Percentiles rank a stretch among this genome's conserved stretches.
phyloP scores from a whole-genome alignment of 2,797 vertebrate species.

The Gorsachius magnificus region DNA sequence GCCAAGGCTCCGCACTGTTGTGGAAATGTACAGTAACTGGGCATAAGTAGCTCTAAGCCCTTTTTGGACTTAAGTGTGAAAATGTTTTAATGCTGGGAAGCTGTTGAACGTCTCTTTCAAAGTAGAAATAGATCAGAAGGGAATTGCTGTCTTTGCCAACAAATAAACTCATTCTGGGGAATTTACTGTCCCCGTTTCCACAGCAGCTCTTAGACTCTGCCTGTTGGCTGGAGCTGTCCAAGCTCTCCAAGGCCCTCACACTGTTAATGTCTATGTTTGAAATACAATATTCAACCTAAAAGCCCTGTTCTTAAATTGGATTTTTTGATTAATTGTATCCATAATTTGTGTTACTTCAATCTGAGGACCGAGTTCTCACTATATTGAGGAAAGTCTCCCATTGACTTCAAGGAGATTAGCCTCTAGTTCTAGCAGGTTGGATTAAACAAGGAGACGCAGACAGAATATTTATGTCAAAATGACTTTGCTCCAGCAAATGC shows the following conservation, averaged over 20 bases:
- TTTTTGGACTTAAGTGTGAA: constrained; percentile 13
- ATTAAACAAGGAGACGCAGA: background rate
- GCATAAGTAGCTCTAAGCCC: constrained; percentile 45
- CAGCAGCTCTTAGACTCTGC: background rate
- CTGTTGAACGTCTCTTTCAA: constrained; percentile 29
- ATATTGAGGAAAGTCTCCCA: background rate
- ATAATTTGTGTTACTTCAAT: background rate
- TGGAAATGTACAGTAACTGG: constrained; percentile 68
- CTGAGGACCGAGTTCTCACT: background rate
- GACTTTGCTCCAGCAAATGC: background rate
- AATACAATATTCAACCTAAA: background rate
- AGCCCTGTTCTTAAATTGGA: background rate
- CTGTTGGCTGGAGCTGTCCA: background rate
- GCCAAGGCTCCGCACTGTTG: constrained; percentile 40
- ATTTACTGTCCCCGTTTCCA: background rate
- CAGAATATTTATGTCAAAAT: background rate
- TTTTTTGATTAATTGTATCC: background rate
- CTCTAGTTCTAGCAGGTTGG: background rate
- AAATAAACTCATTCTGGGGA: constrained; percentile 19
- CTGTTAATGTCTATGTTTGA: background rate
- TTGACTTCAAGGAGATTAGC: background rate
- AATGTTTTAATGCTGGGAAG: constrained; percentile 16
- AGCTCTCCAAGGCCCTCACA: background rate
- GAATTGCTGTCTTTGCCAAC: constrained; percentile 23
- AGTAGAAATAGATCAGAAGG: constrained; percentile 37